Evolutionary conservation across 2,888 invertebrate species (phyloP).

Genomic region (Hyppa rectilinea): DNA sequence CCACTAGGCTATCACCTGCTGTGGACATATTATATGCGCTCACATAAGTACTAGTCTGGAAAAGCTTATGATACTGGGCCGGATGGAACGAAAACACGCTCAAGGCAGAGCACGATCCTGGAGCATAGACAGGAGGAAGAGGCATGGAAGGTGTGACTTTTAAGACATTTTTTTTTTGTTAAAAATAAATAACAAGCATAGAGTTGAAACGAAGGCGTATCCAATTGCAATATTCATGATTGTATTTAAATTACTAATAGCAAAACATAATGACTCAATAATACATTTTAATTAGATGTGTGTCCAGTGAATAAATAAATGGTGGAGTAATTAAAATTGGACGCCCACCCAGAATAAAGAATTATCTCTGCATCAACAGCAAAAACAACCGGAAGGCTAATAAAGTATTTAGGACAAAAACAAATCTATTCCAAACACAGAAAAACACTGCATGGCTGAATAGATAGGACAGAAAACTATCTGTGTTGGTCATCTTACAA

Average conservation of each 20-base stretch:
- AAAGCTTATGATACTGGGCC: too few species aligned
- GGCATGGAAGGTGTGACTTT: too few species aligned
- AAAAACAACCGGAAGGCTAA: slow-evolving; percentile 37
- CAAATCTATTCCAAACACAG: slow-evolving; percentile 4
- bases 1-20: too few species aligned
- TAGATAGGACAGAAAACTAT: slow-evolving; percentile 30
- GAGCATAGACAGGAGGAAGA: too few species aligned
- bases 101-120: too few species aligned
- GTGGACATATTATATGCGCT: too few species aligned
- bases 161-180: too few species aligned
- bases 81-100: too few species aligned
- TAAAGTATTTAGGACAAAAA: slow-evolving; percentile 2
- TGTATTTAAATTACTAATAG: not conserved
- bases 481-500: slow-evolving; percentile 38
- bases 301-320: not conserved
- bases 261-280: slow-evolving; percentile 1
- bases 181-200: too few species aligned
- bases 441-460: slow-evolving; percentile 22
- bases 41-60: too few species aligned
- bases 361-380: not conserved
- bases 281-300: not conserved
- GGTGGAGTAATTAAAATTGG: not conserved
- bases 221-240: slow-evolving; percentile 5
- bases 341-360: not conserved
- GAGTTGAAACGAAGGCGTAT: not conserved